Percentiles rank a stretch among this genome's conserved stretches.
These are phyloP conservation scores for Megastigmus dorsalis DNA, from an alignment of 2,888 invertebrate genomes.

Conservation along the genomic window DNA sequence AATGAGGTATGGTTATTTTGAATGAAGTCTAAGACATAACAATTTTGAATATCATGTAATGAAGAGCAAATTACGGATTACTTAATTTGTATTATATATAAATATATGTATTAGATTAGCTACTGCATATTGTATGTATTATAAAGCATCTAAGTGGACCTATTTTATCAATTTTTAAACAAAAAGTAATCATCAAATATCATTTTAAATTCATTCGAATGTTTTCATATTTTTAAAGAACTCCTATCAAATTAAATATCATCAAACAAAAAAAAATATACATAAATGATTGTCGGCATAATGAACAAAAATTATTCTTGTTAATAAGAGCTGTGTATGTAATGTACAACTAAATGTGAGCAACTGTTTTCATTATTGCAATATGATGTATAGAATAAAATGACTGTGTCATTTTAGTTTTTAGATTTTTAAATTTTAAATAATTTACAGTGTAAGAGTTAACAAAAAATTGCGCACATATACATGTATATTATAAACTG, in stretches of 20 bases:
- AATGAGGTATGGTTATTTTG: conserved; percentile 48
- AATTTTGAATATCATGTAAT: conserved; percentile 39
- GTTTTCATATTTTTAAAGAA: conserved; percentile 35
- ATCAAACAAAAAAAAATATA: conserved; percentile 32
- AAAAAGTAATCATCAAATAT: conserved; percentile 22
- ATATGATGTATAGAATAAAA: conserved; percentile 51
- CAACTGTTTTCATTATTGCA: conserved; percentile 52
- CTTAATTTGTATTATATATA: conserved; percentile 56
- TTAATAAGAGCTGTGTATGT: conserved; percentile 51
- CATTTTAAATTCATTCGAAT: conserved; percentile 31
- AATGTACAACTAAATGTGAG: conserved; percentile 51
- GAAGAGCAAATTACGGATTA: conserved; percentile 50
- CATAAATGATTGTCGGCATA: conserved; percentile 40
- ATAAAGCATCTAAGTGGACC: conserved; percentile 44
- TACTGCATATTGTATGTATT: conserved; percentile 50
- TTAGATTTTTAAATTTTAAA: conserved; percentile 54
- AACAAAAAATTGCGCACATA: conserved; percentile 42
- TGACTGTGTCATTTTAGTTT: conserved; percentile 55
- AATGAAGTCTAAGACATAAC: conserved; percentile 39
- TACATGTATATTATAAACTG: conserved; percentile 47
- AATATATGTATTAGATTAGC: conserved; percentile 52
- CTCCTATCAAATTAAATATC: conserved; percentile 11
- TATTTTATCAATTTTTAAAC: conserved; percentile 49
- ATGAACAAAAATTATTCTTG: conserved; percentile 53
- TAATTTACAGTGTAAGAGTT: conserved; percentile 49